Evolutionary conservation across 2,797 vertebrate genomes (phyloP).

Genomic region (Hyperoplus immaculatus): DNA sequence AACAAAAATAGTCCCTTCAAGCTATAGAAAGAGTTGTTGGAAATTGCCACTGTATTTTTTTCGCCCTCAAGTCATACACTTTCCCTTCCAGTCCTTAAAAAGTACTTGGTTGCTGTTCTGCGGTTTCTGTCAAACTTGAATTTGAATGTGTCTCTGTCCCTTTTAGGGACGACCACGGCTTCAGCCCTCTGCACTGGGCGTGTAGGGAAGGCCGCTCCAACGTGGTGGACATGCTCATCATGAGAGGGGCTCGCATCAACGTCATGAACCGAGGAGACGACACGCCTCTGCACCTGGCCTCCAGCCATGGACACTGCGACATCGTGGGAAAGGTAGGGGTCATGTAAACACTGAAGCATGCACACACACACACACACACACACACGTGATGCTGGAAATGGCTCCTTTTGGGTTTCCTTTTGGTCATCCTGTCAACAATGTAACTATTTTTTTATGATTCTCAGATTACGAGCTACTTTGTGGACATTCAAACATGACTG

Average conservation of each 20-base stretch:
- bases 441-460: not conserved
- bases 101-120: conserved; percentile 3
- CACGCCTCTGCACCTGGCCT: conserved; percentile 94
- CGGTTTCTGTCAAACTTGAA: conserved; percentile 23
- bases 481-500: not conserved
- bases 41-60: not conserved
- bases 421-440: not conserved
- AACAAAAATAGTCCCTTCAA: not conserved
- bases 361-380: not conserved
- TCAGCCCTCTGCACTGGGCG: conserved; percentile 98
- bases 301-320: conserved; percentile 95
- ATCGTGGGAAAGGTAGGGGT: conserved; percentile 93
- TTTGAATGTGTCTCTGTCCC: conserved; percentile 12
- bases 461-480: not conserved
- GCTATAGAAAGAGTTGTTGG: conserved; percentile 14
- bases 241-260: conserved; percentile 97
- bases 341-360: conserved; percentile 12
- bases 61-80: not conserved
- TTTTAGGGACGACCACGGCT: conserved; percentile 95
- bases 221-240: conserved; percentile 98
- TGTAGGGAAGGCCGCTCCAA: conserved; percentile 94
- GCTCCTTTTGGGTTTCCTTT: not conserved
- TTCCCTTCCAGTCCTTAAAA: not conserved
- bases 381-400: not conserved
- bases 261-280: conserved; percentile 98